Evolutionary conservation across 2,888 invertebrate species (phyloP).

Genomic region (Seira sanloemensis): DNA sequence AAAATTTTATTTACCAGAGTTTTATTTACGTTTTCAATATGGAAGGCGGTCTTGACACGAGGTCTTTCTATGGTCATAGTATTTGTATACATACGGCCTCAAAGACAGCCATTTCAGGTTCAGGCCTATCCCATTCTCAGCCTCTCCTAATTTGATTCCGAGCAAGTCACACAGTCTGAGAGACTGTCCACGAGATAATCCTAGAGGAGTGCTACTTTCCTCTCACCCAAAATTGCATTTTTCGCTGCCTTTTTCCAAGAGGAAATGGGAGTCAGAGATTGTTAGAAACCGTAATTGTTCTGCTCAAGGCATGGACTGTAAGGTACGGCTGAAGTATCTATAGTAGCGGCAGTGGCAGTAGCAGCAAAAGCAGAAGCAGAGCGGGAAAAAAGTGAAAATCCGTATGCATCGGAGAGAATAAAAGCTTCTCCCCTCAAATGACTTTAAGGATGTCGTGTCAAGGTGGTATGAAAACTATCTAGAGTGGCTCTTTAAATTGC

Average conservation of each 20-base stretch:
- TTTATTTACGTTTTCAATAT: no score
- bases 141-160: no score
- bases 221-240: background rate
- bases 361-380: background rate
- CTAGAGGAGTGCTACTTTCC: background rate
- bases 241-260: background rate
- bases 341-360: background rate
- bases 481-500: slow-evolving; percentile 48
- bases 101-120: no score
- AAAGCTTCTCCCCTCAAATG: background rate
- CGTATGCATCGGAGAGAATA: background rate
- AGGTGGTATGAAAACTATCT: slow-evolving; percentile 52
- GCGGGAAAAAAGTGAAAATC: background rate
- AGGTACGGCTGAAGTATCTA: no score
- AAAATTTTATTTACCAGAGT: no score
- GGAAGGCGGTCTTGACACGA: no score
- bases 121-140: no score
- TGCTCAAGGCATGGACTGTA: background rate
- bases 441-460: slow-evolving; percentile 26
- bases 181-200: no score
- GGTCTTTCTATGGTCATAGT: no score
- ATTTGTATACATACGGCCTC: no score
- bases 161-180: no score
- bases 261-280: background rate
- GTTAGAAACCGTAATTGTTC: background rate